Percentiles rank a stretch among this genome's conserved stretches.
These are phyloP conservation scores for Dimorphilus gyrociliatus DNA, from an alignment of 2,888 invertebrate genomes.

Conservation along the genomic window DNA sequence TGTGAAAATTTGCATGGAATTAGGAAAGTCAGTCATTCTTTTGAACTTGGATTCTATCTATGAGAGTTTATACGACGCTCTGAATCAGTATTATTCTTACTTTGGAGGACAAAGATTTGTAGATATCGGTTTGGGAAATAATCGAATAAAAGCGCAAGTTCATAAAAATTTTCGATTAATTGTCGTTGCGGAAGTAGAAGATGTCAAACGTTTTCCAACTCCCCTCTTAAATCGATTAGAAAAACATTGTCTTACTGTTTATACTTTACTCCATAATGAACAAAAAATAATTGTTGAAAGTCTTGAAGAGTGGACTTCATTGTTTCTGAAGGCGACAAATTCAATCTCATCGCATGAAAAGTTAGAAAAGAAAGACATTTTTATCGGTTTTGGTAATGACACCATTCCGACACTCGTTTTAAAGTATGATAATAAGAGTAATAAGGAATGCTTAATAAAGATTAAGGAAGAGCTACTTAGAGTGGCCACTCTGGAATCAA, in stretches of 20 bases:
- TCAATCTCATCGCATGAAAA: too few relatives aligned
- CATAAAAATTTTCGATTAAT: conserved; percentile 24
- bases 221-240: conserved; percentile 32
- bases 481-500: too few relatives aligned
- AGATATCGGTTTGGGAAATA: conserved; percentile 29
- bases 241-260: conserved; percentile 32
- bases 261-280: conserved; percentile 16
- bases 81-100: conserved; percentile 27
- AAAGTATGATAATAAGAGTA: too few relatives aligned
- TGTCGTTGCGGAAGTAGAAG: conserved; percentile 28
- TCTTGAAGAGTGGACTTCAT: conserved; percentile 18
- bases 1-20: conserved; percentile 32
- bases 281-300: conserved; percentile 14
- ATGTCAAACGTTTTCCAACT: conserved; percentile 28
- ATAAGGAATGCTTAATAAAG: too few relatives aligned
- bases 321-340: too few relatives aligned
- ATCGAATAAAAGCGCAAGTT: conserved; percentile 27
- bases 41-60: conserved; percentile 29
- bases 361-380: too few relatives aligned
- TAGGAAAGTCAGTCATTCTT: conserved; percentile 24
- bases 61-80: conserved; percentile 30
- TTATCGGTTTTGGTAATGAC: too few relatives aligned
- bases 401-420: too few relatives aligned
- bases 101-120: conserved; percentile 24
- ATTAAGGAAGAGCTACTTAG: too few relatives aligned